phyloP scores from a whole-genome alignment of 2,113 vertebrate genomes.

The Hirundichthys speculiger region DNA sequence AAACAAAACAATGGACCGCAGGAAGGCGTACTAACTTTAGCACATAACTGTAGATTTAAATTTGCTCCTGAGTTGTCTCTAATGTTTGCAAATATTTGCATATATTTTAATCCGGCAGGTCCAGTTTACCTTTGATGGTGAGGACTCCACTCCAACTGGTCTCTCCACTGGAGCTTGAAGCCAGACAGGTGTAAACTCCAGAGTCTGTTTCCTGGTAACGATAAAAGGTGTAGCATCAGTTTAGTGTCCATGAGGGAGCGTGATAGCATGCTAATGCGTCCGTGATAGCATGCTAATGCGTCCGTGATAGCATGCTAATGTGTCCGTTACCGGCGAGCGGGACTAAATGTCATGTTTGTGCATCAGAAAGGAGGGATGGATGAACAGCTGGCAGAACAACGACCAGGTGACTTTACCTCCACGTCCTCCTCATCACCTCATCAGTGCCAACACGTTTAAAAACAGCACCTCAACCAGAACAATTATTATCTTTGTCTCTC shows the following conservation, averaged over 20 bases:
- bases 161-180: constrained; percentile 86
- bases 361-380: constrained; percentile 29
- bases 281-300: too few species aligned
- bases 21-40: too few species aligned
- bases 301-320: too few species aligned
- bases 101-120: constrained; percentile 31
- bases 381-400: constrained; percentile 28
- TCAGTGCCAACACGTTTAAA: neutral
- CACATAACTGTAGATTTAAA: neutral
- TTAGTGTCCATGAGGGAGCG: constrained; percentile 14
- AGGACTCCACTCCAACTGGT: constrained; percentile 88
- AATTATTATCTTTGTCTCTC: too few species aligned
- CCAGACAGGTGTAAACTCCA: constrained; percentile 91
- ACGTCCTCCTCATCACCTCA: too few species aligned
- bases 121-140: constrained; percentile 86
- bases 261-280: constrained; percentile 38
- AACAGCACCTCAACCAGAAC: neutral
- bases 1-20: too few species aligned
- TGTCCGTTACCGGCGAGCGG: constrained; percentile 55
- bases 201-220: constrained; percentile 88
- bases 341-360: constrained; percentile 59
- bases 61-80: too few species aligned
- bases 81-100: constrained; percentile 45
- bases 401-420: constrained; percentile 16
- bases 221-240: constrained; percentile 52